Percentiles rank a stretch among this genome's conserved stretches.
These are phyloP conservation scores for Stigmatopora nigra DNA, from an alignment of 2,113 vertebrate species.

Conservation along the genomic window DNA sequence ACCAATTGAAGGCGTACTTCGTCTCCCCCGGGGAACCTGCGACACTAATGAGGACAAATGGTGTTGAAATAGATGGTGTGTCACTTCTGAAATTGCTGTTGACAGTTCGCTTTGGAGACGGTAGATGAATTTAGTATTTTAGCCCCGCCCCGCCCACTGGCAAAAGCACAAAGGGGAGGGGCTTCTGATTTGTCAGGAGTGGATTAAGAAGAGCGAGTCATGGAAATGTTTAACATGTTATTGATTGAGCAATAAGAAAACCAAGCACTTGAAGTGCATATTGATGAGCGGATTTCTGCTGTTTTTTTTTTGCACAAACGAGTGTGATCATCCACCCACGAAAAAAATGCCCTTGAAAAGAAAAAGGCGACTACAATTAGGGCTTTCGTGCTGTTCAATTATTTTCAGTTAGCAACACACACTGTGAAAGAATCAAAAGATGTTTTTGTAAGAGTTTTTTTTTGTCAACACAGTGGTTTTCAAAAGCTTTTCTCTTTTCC, in stretches of 20 bases:
- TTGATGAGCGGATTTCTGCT: constrained; percentile 50
- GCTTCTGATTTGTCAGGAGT: constrained; percentile 22
- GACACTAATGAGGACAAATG: too few species aligned
- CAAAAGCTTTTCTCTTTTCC: not conserved
- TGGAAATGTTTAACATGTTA: constrained; percentile 51
- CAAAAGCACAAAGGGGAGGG: constrained; percentile 16
- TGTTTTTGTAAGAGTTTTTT: too few species aligned
- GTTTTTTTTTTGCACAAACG: constrained; percentile 36
- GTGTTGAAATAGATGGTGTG: not conserved
- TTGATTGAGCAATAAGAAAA: constrained; percentile 54
- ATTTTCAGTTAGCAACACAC: not conserved
- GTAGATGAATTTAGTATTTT: constrained; percentile 4
- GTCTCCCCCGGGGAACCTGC: too few species aligned
- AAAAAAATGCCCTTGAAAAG: constrained; percentile 23
- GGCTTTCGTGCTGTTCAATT: constrained; percentile 5
- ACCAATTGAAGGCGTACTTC: not conserved
- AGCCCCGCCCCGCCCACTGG: constrained; percentile 12
- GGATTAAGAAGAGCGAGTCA: constrained; percentile 34
- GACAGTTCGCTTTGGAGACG: not conserved
- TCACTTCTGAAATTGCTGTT: not conserved
- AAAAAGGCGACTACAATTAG: constrained; percentile 6
- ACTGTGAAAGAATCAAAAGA: not conserved
- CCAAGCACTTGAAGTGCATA: constrained; percentile 42
- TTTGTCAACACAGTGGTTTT: not conserved
- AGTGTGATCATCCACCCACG: constrained; percentile 15